Evolutionary conservation across 64 coral and sea anemone genomes (phyloP).

Genomic region (Pocillopora verrucosa): DNA sequence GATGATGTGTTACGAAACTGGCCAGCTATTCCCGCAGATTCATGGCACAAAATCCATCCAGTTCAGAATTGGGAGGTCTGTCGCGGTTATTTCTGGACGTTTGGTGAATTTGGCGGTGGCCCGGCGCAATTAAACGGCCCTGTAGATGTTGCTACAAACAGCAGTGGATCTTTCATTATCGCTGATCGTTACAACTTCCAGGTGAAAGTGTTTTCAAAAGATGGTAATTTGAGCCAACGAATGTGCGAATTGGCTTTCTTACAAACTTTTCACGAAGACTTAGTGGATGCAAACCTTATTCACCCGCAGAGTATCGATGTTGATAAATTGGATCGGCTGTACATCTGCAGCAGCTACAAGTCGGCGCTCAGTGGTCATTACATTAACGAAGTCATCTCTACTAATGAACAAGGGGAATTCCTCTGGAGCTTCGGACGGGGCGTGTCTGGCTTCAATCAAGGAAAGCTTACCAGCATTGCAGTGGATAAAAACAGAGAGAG

Average conservation of each 20-base stretch:
- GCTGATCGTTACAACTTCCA: slow-evolving; percentile 49
- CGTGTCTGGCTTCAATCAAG: slow-evolving; percentile 6
- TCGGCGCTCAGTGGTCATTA: slow-evolving; percentile 31
- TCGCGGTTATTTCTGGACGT: slow-evolving; percentile 54
- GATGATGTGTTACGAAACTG: slow-evolving; percentile 67
- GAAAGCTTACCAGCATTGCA: slow-evolving; percentile 58
- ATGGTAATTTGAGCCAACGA: slow-evolving; percentile 41
- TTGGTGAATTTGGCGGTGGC: slow-evolving; percentile 49
- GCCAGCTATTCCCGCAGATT: slow-evolving; percentile 47
- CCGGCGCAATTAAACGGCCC: slow-evolving; percentile 46
- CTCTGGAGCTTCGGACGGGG: slow-evolving; percentile 61
- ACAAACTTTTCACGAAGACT: slow-evolving; percentile 41
- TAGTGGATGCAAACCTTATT: slow-evolving; percentile 43
- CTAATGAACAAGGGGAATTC: slow-evolving; percentile 42
- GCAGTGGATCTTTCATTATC: slow-evolving; percentile 63
- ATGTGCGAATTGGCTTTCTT: slow-evolving; percentile 56
- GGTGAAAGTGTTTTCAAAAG: slow-evolving; percentile 64
- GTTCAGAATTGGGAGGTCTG: slow-evolving; percentile 60
- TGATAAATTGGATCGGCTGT: slow-evolving; percentile 37
- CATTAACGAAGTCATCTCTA: slow-evolving; percentile 66
- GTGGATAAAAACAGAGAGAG: slow-evolving; percentile 57
- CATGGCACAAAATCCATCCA: slow-evolving; percentile 65
- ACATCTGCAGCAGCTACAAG: slow-evolving; percentile 65
- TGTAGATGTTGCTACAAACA: slow-evolving; percentile 61
- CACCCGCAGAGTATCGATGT: slow-evolving; percentile 65